Percentiles rank a stretch among this genome's conserved stretches.
Conservation (phyloP, 2,888 invertebrate genomes). For the Archips xylosteana region DNA sequence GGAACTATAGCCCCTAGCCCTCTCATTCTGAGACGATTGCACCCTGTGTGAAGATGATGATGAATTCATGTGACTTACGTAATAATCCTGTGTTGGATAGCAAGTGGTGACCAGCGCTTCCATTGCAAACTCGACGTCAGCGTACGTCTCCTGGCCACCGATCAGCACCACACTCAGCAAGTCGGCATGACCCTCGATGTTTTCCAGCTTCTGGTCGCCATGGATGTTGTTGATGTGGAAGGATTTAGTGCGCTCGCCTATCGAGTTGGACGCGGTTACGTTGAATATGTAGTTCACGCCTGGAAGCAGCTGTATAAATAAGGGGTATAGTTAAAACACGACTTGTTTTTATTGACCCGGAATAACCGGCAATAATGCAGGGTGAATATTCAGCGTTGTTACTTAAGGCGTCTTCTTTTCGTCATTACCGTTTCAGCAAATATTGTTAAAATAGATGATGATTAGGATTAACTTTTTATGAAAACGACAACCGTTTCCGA, state of each 20-base stretch:
- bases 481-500: no score
- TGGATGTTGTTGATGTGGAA: slow-evolving; percentile 65
- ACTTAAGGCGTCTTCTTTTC: no score
- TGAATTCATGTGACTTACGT: slow-evolving; percentile 50
- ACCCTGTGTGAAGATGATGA: slow-evolving; percentile 39
- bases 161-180: slow-evolving; percentile 64
- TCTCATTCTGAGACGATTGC: no score
- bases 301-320: slow-evolving; percentile 57
- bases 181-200: slow-evolving; percentile 59
- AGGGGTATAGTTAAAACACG: no score
- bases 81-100: slow-evolving; percentile 64
- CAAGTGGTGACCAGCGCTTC: slow-evolving; percentile 69
- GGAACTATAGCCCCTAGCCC: no score
- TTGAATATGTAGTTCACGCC: slow-evolving; percentile 68
- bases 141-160: slow-evolving; percentile 58
- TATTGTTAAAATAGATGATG: no score
- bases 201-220: slow-evolving; percentile 56
- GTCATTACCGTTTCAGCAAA: no score
- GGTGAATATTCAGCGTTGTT: no score
- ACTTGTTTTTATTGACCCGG: no score
- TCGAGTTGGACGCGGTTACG: slow-evolving; percentile 52
- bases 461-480: no score
- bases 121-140: slow-evolving; percentile 58
- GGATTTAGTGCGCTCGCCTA: slow-evolving; percentile 45
- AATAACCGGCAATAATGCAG: no score